A percentile compares a stretch with the other conserved stretches of the same genome.
Conservation (phyloP, 2,888 invertebrate genomes). For the Cyclophora punctaria region DNA sequence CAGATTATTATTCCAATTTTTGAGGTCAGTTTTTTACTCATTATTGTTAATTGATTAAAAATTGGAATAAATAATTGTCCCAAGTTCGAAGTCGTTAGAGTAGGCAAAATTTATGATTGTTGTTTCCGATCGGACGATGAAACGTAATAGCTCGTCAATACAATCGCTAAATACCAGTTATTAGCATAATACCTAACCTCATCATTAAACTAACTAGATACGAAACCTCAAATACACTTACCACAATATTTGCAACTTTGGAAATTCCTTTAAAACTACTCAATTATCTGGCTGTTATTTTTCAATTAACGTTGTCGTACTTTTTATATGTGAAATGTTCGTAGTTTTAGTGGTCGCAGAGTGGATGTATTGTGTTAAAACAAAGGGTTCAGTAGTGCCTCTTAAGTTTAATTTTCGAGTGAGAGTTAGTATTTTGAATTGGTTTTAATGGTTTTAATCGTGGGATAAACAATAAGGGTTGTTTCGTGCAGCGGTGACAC, state of each 20-base stretch:
- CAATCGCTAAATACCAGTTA: no score
- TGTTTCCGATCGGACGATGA: no score
- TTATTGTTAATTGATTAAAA: no score
- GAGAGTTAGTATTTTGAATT: slow-evolving; percentile 71
- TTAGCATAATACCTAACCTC: neutral
- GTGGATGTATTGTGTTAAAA: slow-evolving; percentile 68
- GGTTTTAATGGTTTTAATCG: slow-evolving; percentile 73
- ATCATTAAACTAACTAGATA: slow-evolving; percentile 3
- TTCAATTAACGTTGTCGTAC: slow-evolving; percentile 26
- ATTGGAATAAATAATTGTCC: no score
- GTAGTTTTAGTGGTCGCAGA: slow-evolving; percentile 34
- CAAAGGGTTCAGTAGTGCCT: slow-evolving; percentile 59
- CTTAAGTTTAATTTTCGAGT: slow-evolving; percentile 71
- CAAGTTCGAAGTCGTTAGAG: no score
- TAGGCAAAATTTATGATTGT: no score
- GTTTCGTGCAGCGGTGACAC: slow-evolving; percentile 52
- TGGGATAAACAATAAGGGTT: slow-evolving; percentile 70
- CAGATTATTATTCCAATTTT: no score
- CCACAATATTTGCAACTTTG: slow-evolving; percentile 17
- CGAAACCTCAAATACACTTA: slow-evolving; percentile 19
- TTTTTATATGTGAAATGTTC: slow-evolving; percentile 24
- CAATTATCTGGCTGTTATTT: slow-evolving; percentile 28
- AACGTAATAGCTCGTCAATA: no score
- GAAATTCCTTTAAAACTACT: slow-evolving; percentile 21
- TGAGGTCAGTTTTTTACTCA: no score